Percentiles rank a stretch among this genome's conserved stretches.
Conservation (phyloP, 2,888 invertebrate species). For the Machimus rusticus region DNA sequence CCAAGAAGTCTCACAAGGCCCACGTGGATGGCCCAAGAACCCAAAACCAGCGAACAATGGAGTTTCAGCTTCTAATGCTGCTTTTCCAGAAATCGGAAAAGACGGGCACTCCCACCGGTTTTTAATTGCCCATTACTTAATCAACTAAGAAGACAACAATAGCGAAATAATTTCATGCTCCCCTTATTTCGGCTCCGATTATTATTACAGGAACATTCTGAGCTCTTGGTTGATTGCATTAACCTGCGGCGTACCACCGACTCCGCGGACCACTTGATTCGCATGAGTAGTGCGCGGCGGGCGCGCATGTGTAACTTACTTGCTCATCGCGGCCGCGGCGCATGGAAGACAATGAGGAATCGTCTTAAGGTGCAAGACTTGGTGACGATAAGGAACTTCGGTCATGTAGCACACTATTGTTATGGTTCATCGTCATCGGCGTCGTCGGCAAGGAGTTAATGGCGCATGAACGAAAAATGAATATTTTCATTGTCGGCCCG, state of each 20-base stretch:
- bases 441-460: constrained; percentile 24
- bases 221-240: constrained; percentile 6
- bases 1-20: neutral
- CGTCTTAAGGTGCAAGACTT: constrained; percentile 32
- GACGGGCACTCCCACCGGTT: neutral
- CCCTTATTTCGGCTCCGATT: constrained; percentile 14
- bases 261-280: constrained; percentile 30
- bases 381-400: constrained; percentile 38
- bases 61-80: neutral
- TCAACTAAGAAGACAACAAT: constrained; percentile 23
- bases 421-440: neutral
- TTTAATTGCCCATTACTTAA: constrained; percentile 31
- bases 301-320: constrained; percentile 22
- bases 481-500: neutral
- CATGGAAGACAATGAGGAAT: neutral
- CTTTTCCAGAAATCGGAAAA: neutral
- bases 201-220: neutral
- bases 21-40: neutral
- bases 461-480: constrained; percentile 31
- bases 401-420: constrained; percentile 40
- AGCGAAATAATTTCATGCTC: constrained; percentile 42
- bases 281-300: constrained; percentile 19
- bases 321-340: neutral
- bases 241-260: constrained; percentile 35
- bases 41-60: neutral